Conservation (phyloP, 2,113 vertebrate genomes). For the Abramis brama region DNA sequence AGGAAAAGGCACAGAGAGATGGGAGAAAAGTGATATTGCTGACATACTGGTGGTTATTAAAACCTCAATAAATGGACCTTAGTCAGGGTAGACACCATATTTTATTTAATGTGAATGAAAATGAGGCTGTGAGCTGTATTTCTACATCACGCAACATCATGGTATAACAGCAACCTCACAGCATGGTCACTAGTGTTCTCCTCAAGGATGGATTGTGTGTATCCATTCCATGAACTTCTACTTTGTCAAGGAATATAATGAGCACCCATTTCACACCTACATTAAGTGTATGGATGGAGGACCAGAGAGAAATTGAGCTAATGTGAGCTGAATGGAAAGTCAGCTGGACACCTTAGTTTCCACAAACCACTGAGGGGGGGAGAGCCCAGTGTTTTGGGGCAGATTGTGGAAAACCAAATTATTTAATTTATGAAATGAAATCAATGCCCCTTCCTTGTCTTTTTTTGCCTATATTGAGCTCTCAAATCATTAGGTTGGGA, state of each 20-base stretch:
- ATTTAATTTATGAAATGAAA: background rate
- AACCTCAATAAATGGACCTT: background rate
- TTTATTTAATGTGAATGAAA: background rate
- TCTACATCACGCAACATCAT: background rate
- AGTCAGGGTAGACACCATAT: background rate
- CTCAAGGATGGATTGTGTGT: constrained; percentile 43
- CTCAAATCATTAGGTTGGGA: background rate
- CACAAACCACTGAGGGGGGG: constrained; percentile 37
- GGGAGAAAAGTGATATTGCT: background rate
- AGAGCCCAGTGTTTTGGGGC: background rate
- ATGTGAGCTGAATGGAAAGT: constrained; percentile 46
- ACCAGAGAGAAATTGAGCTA: constrained; percentile 33
- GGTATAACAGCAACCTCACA: constrained; percentile 38
- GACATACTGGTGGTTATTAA: background rate
- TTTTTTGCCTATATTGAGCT: background rate
- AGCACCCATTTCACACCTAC: constrained; percentile 42
- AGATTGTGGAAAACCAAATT: background rate
- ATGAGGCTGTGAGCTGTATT: background rate
- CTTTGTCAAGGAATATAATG: constrained; percentile 49
- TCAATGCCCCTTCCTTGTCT: background rate
- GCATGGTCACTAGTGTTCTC: constrained; percentile 41
- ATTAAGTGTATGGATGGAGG: constrained; percentile 27
- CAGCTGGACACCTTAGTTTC: constrained; percentile 24
- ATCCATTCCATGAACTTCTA: constrained; percentile 46
- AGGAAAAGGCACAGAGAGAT: background rate